These are phyloP conservation scores for Sarcophaga subvicina DNA, from an alignment of 2,888 invertebrate species.

Conservation along the genomic window DNA sequence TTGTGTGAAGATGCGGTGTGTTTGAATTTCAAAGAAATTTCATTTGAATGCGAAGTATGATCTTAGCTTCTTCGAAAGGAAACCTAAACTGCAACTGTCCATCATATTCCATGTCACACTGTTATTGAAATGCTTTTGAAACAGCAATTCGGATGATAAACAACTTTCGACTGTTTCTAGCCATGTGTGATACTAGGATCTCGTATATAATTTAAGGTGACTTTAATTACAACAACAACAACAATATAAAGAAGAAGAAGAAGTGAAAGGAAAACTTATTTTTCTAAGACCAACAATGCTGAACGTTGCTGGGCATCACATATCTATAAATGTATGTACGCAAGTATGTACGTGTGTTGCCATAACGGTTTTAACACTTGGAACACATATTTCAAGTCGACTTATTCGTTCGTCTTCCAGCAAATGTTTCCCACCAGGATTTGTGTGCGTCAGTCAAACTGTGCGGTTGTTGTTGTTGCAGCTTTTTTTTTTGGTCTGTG, in stretches of 20 bases:
- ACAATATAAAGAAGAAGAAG: too few relatives aligned
- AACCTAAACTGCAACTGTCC: too few relatives aligned
- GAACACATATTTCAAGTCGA: constrained; percentile 6
- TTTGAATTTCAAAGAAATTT: too few relatives aligned
- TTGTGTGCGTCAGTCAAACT: neutral
- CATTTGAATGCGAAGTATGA: too few relatives aligned
- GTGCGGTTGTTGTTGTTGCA: neutral
- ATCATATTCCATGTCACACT: too few relatives aligned
- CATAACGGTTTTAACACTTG: constrained; percentile 28
- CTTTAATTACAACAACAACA: neutral
- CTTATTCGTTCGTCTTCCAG: neutral
- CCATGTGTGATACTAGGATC: neutral
- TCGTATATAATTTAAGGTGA: constrained; percentile 26
- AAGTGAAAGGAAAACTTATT: too few relatives aligned
- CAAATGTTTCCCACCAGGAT: neutral
- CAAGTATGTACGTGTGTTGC: constrained; percentile 9
- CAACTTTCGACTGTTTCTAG: neutral
- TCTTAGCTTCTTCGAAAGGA: too few relatives aligned
- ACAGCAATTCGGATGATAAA: constrained; percentile 2
- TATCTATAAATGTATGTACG: neutral
- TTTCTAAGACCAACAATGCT: neutral
- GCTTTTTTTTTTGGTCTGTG: constrained; percentile 10
- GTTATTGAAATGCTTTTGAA: neutral
- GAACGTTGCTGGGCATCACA: neutral
- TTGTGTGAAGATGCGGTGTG: too few relatives aligned